Percentiles rank a stretch among this genome's conserved stretches.
phyloP scores from a whole-genome alignment of 2,888 invertebrate genomes.

The Asteroscopus sphinx region DNA sequence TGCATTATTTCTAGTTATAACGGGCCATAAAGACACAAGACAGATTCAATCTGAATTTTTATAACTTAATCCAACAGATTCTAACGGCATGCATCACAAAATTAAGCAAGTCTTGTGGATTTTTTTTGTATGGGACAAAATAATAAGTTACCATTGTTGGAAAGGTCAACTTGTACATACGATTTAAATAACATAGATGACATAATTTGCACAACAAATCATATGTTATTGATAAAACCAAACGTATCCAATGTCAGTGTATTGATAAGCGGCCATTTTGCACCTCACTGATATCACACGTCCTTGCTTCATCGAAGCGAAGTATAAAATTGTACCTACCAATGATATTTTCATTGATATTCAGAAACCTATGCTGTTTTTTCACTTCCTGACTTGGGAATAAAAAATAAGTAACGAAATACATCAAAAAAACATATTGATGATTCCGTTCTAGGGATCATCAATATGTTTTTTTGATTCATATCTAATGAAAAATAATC shows the following conservation, averaged over 20 bases:
- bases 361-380: neutral
- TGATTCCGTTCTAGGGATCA: too few relatives aligned
- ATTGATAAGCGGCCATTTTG: slow-evolving; percentile 54
- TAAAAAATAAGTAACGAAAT: too few relatives aligned
- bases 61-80: slow-evolving; percentile 10
- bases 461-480: too few relatives aligned
- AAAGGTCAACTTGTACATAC: neutral
- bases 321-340: neutral
- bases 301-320: slow-evolving; percentile 13
- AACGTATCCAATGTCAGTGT: slow-evolving; percentile 47
- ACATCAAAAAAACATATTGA: too few relatives aligned
- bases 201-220: slow-evolving; percentile 50
- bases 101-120: too few relatives aligned
- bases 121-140: neutral
- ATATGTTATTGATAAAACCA: slow-evolving; percentile 46
- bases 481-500: neutral
- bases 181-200: slow-evolving; percentile 39
- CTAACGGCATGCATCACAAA: neutral
- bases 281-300: slow-evolving; percentile 27
- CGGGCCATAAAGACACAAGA: slow-evolving; percentile 6
- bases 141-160: neutral
- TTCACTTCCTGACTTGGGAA: neutral
- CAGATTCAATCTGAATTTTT: slow-evolving; percentile 26
- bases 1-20: slow-evolving; percentile 9
- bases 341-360: neutral